Base-by-base conservation (phyloP, 2,888 invertebrate genomes). In the Augiades crinisus region DNA sequence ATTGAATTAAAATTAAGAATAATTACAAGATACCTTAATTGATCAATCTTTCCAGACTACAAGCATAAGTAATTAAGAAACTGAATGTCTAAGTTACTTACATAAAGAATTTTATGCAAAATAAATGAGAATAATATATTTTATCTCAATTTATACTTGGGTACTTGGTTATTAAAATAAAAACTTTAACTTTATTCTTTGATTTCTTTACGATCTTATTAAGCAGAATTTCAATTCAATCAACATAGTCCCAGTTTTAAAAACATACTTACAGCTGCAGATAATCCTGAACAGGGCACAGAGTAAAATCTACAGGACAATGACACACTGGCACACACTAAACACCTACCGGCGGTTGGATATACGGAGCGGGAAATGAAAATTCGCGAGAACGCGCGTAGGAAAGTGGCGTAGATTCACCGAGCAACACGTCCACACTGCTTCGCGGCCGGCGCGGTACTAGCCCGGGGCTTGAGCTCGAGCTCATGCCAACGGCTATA, bases 381-480 rank as follows among this genome's bases (percentile, higher is more conserved):
- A 27, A 41, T 27, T 41, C 27, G 10, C 47, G 47, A 33, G 38
- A 38, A 6, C 19, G 37, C 30, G 46, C 37, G 49, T 17, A n/a
- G 12, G 21, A 45, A 40, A 40, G 34, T 49, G 34, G 1, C 12
- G 22, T 17, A n/a, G n/a, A 14, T 5, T 4, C 3, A 13, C 24
- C 13, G 8, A 27, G 6, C 6, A 5, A n/a, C 41, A 27, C 41
- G 49, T 41, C n/a, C 19, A 13, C 19, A n/a, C 41, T 5, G n/a
- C 12, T 8, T 13, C 19, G 27, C 49, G 34, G n/a, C 34, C 33
- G 41, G 17, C 34, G 34, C 49, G 17, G 6, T 27, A 49, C 49
- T 50, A 10, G 41, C 49, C 41, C 49, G 49, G 49, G 49, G 22
- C 22, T n/a, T 16, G 41, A 50, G 49, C 40, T 43, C 41, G 41